Evolutionary conservation across 2,888 invertebrate species (phyloP), one percentile per base, ranked within the genome.

Genomic region (Anarsia innoxiella): DNA sequence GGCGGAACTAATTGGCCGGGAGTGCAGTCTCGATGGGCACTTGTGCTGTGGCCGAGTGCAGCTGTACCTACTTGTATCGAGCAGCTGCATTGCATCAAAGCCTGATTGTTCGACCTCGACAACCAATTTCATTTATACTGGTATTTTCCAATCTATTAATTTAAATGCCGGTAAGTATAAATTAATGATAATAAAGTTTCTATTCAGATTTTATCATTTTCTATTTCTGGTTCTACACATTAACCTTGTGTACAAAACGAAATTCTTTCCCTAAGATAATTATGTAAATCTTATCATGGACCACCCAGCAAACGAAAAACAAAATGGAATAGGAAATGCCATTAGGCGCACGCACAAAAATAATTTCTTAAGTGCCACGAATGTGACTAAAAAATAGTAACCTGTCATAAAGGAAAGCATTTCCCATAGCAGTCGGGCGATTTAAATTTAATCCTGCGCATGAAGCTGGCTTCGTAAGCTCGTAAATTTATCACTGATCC

Each of bases 71-170:
- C 47, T 54, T 56, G 51, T 45, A 48, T 44, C 33, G 41, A 38
- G 60, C 78, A 77, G 76, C 79, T 80, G 80, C 70, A 63, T 50
- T 52, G 51, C 54, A 71, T 72, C 67, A 69, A 41, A 38, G 38
- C 11, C 23, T 11, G 36, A 36, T 34, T 40, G 40, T 37, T 26
- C 11, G n/a, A 25, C 12, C 11, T 14, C 2, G 16, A n/a, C n/a
- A n/a, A n/a, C n/a, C n/a, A n/a, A n/a, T n/a, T n/a, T n/a, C n/a
- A n/a, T n/a, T n/a, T n/a, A n/a, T n/a, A n/a, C n/a, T n/a, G n/a
- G n/a, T n/a, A n/a, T n/a, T n/a, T n/a, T n/a, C n/a, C n/a, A n/a
- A n/a, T n/a, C n/a, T n/a, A n/a, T n/a, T n/a, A n/a, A n/a, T n/a
- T n/a, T n/a, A n/a, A n/a, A n/a, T n/a, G n/a, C n/a, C n/a, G n/a